phyloP scores from a whole-genome alignment of 2,888 invertebrate genomes.

The Lasioglossum lativentre region DNA sequence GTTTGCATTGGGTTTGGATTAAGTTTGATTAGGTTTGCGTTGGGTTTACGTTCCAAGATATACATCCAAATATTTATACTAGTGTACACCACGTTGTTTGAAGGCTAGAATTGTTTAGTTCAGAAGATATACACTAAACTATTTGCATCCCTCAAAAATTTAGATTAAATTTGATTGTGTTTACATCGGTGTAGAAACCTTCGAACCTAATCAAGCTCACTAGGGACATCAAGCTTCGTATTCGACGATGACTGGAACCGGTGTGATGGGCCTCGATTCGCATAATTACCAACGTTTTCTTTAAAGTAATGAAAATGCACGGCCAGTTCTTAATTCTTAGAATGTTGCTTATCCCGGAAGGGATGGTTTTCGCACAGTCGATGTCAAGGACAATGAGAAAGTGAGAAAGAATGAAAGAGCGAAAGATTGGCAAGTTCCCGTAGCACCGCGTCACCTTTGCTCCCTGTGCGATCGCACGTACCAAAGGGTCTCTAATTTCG shows the following conservation, averaged over 20 bases:
- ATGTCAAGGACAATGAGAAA: conserved; percentile 23
- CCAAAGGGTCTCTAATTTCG: conserved; percentile 74
- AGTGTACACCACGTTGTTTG: background rate
- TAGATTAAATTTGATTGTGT: background rate
- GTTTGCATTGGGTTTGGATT: background rate
- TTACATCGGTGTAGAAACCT: background rate
- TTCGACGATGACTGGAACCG: background rate
- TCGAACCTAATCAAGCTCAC: background rate
- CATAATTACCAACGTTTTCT: conserved; percentile 37
- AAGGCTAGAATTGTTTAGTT: background rate
- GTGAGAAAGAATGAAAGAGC: conserved; percentile 23
- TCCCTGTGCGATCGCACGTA: conserved; percentile 62
- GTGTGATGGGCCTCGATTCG: background rate
- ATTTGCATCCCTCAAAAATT: background rate
- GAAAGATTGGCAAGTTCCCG: conserved; percentile 64
- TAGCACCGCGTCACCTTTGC: conserved; percentile 67
- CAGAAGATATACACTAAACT: too few relatives aligned
- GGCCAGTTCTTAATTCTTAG: conserved; percentile 10
- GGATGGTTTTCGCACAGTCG: background rate
- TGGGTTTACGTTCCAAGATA: background rate
- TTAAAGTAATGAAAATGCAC: conserved; percentile 33
- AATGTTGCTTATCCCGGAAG: background rate
- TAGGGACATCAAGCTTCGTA: too few relatives aligned
- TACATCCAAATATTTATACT: background rate
- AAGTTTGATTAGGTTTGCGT: background rate